Evolutionary conservation across 1,140 invertebrate species (phyloP).

Genomic region (Cardiocondyla obscurior): DNA sequence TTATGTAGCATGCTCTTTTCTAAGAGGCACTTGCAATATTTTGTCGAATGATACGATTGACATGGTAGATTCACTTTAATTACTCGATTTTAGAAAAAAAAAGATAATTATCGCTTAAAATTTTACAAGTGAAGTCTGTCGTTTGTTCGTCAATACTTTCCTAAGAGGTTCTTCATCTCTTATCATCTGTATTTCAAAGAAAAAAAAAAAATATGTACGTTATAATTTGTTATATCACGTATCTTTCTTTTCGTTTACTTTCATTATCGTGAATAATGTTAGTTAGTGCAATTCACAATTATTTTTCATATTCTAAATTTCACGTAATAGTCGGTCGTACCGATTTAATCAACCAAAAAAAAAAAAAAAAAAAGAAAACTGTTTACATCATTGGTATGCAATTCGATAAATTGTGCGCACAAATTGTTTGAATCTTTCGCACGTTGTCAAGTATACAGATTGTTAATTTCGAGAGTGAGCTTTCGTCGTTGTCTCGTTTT

Average conservation of each 20-base stretch:
- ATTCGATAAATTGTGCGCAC: conserved; percentile 37
- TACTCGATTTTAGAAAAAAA: background rate
- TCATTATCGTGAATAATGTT: background rate
- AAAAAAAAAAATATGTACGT: background rate
- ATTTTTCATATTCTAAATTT: conserved; percentile 17
- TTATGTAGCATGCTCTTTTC: conserved; percentile 52
- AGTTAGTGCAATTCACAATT: background rate
- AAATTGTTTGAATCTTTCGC: conserved; percentile 9
- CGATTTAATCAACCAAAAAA: background rate
- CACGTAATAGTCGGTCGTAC: background rate
- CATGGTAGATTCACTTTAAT: conserved; percentile 1
- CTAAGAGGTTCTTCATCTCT: background rate
- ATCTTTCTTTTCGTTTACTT: background rate
- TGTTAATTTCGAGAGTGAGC: conserved; percentile 36
- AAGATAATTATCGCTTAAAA: background rate
- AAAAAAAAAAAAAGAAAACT: too few species aligned
- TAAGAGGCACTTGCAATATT: conserved; percentile 38
- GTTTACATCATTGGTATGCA: background rate
- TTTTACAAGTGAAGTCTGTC: conserved; percentile 12
- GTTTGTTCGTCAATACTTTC: conserved; percentile 11
- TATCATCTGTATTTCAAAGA: background rate
- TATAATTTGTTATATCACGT: background rate
- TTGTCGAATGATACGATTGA: conserved; percentile 23
- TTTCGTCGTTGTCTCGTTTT: conserved; percentile 62
- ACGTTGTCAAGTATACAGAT: conserved; percentile 28